Evolutionary conservation across 1,140 invertebrate species (phyloP).

Genomic region (Protaetia brevitarsis): DNA sequence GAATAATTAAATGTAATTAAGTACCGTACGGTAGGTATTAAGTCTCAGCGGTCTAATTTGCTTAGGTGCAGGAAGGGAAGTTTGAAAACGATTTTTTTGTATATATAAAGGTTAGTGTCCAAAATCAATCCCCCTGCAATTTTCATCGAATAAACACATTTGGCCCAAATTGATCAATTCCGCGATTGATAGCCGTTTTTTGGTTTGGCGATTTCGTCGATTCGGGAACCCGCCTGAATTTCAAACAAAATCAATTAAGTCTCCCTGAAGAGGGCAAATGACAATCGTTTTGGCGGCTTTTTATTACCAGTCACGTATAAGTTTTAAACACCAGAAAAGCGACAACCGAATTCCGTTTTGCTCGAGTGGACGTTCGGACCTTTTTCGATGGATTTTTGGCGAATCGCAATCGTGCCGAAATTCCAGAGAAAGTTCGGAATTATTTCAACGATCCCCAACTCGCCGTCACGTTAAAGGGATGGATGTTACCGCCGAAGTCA

Average conservation of each 20-base stretch:
- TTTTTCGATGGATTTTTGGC: constrained; percentile 17
- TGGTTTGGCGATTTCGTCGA: background rate
- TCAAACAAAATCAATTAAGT: constrained; percentile 25
- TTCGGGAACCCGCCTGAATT: background rate
- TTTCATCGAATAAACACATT: no score
- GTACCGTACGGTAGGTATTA: no score
- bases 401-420: background rate
- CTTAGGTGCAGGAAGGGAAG: no score
- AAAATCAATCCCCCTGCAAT: no score
- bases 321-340: background rate
- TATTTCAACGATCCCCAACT: constrained; percentile 2
- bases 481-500: no score
- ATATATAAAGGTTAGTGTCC: no score
- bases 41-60: no score
- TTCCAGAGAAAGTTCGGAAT: constrained; percentile 1
- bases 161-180: no score
- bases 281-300: constrained; percentile 11
- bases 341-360: constrained; percentile 16
- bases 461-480: background rate
- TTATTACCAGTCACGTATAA: background rate
- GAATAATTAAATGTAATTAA: no score
- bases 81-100: no score
- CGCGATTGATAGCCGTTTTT: background rate
- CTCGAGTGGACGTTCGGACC: background rate
- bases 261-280: constrained; percentile 24